These are phyloP conservation scores for Eupithecia dodoneata DNA, from an alignment of 2,888 invertebrate species.

Conservation along the genomic window DNA sequence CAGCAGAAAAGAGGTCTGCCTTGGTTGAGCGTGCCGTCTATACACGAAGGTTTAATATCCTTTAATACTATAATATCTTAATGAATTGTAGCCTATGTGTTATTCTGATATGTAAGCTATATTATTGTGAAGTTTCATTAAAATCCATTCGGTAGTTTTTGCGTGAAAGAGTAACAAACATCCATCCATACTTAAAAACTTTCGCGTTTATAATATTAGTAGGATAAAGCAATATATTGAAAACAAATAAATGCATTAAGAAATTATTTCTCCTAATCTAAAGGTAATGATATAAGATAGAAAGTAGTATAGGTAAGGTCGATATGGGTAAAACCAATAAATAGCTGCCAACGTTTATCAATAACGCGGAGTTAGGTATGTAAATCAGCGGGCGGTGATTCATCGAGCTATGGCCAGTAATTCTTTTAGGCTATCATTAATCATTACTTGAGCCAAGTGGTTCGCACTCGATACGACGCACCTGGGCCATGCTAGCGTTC, in stretches of 20 bases:
- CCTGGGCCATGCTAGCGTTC: slow-evolving; percentile 39
- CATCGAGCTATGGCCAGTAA: slow-evolving; percentile 55
- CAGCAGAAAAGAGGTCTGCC: no score
- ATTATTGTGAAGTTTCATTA: no score
- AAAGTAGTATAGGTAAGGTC: not conserved
- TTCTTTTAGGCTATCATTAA: slow-evolving; percentile 59
- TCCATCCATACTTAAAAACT: no score
- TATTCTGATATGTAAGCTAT: no score
- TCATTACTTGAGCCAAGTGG: slow-evolving; percentile 50
- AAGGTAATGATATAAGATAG: not conserved
- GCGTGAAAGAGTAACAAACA: no score
- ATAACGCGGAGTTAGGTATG: slow-evolving; percentile 32
- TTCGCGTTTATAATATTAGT: no score
- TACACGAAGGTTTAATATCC: no score
- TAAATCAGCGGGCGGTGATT: slow-evolving; percentile 53
- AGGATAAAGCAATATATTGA: not conserved
- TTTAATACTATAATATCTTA: no score
- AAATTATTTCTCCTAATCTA: not conserved
- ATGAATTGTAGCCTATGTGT: no score
- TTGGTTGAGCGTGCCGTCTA: no score
- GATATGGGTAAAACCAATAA: not conserved
- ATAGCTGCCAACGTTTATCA: not conserved
- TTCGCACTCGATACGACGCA: slow-evolving; percentile 42
- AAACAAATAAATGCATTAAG: not conserved
- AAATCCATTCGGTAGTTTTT: no score